A percentile compares a stretch with the other conserved stretches of the same genome.
Conservation (phyloP, 2,113 vertebrate genomes). For the Xiphophorus hellerii region DNA sequence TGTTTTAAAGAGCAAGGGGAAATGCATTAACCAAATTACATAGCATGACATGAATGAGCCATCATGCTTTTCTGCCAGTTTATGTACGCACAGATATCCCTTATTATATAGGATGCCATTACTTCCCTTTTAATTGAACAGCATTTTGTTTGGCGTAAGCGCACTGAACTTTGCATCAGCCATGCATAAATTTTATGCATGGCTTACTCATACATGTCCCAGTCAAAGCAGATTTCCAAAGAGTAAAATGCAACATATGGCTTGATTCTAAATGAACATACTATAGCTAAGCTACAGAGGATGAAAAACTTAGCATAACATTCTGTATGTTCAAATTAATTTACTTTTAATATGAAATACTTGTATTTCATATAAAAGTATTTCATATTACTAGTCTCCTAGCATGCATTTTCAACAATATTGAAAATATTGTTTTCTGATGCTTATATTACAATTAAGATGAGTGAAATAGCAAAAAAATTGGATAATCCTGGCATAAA, state of each 20-base stretch:
- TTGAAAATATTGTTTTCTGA: slow-evolving; percentile 74
- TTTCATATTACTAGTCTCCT: no score
- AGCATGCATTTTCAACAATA: no score
- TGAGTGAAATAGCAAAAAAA: slow-evolving; percentile 14
- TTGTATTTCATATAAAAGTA: not conserved
- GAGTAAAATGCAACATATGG: slow-evolving; percentile 54
- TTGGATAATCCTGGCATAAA: no score
- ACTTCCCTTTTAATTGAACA: slow-evolving; percentile 83
- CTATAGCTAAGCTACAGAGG: not conserved
- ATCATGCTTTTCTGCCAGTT: slow-evolving; percentile 73
- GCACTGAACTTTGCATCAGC: slow-evolving; percentile 72
- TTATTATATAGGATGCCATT: slow-evolving; percentile 78
- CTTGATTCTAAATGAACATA: slow-evolving; percentile 12
- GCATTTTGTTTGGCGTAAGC: slow-evolving; percentile 73
- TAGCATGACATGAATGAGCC: slow-evolving; percentile 77
- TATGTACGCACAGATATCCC: slow-evolving; percentile 75
- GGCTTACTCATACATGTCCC: slow-evolving; percentile 69
- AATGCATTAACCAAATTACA: slow-evolving; percentile 83
- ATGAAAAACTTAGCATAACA: not conserved
- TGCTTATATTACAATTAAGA: slow-evolving; percentile 77
- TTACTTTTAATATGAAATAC: slow-evolving; percentile 7
- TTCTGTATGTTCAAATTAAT: not conserved
- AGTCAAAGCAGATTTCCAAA: slow-evolving; percentile 71
- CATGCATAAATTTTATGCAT: slow-evolving; percentile 79
- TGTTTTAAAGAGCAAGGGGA: slow-evolving; percentile 86